Conservation (phyloP, 2,113 vertebrate genomes). For the Rhizomys pruinosus region DNA sequence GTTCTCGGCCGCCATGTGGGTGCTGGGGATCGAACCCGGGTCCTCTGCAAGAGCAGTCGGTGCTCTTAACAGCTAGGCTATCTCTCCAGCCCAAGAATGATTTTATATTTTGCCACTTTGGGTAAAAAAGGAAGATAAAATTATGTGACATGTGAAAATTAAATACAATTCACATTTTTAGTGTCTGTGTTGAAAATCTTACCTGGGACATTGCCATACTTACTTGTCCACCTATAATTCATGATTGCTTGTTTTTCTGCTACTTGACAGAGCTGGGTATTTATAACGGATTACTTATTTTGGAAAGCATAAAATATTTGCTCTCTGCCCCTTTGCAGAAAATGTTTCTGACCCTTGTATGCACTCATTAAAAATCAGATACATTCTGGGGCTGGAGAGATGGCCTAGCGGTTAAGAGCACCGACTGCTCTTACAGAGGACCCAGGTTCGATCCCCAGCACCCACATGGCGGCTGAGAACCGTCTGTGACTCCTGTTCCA, state of each 20-base stretch:
- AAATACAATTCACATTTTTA: not conserved
- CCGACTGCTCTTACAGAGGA: too few relatives aligned
- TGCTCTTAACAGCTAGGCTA: too few relatives aligned
- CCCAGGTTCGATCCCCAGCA: too few relatives aligned
- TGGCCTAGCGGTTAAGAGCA: too few relatives aligned
- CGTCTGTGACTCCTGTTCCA: too few relatives aligned
- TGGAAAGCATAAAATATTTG: not conserved
- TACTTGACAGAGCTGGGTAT: not conserved
- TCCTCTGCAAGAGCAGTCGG: too few relatives aligned
- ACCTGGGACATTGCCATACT: not conserved
- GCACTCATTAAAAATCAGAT: slow-evolving; percentile 8
- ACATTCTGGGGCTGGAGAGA: too few relatives aligned
- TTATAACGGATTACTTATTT: not conserved
- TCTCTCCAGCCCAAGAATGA: too few relatives aligned
- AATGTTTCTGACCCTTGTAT: not conserved
- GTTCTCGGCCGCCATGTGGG: too few relatives aligned
- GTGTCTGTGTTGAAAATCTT: not conserved
- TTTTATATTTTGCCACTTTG: not conserved
- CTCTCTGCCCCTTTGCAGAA: not conserved
- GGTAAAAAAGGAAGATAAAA: not conserved
- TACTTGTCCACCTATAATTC: too few relatives aligned
- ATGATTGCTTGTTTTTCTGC: not conserved
- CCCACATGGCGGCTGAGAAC: too few relatives aligned
- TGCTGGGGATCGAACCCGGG: too few relatives aligned
- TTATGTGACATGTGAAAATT: not conserved